Conservation (phyloP, 2,797 vertebrate genomes). For the Phoxinus dragarum region DNA sequence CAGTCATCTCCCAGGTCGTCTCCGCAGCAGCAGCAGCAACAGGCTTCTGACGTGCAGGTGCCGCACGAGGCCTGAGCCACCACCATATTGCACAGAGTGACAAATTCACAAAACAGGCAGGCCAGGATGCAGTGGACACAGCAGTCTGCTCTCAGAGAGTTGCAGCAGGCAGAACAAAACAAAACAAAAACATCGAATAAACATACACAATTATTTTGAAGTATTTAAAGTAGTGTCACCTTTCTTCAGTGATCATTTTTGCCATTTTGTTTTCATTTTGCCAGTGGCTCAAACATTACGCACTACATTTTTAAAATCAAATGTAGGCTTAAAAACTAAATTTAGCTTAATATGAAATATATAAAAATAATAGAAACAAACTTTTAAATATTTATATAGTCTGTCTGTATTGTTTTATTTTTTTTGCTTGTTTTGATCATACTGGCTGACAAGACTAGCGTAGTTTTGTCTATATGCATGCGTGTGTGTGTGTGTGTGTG, state of each 20-base stretch:
- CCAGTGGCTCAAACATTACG: background rate
- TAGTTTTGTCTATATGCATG: background rate
- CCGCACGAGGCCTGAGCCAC: constrained; percentile 92
- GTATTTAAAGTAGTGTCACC: background rate
- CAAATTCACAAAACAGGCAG: constrained; percentile 98
- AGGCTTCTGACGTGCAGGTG: constrained; percentile 88
- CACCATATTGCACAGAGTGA: constrained; percentile 95
- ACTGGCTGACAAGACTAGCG: background rate
- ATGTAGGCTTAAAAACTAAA: background rate
- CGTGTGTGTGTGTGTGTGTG: background rate
- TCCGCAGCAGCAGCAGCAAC: constrained; percentile 93
- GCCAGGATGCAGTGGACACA: constrained; percentile 98
- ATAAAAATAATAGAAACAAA: background rate
- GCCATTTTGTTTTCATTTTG: background rate
- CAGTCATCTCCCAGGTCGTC: constrained; percentile 95
- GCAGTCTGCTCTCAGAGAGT: constrained; percentile 83
- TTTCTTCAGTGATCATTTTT: background rate
- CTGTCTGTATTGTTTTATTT: background rate
- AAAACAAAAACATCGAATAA: background rate
- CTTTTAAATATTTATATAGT: background rate
- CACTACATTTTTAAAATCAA: background rate
- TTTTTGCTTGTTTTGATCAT: background rate
- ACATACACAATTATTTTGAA: background rate
- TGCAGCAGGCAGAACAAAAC: constrained; percentile 33
- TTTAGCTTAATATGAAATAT: background rate